These are phyloP conservation scores for Smutsia temminckii DNA, from an alignment of 2,797 vertebrate species.

Conservation along the genomic window DNA sequence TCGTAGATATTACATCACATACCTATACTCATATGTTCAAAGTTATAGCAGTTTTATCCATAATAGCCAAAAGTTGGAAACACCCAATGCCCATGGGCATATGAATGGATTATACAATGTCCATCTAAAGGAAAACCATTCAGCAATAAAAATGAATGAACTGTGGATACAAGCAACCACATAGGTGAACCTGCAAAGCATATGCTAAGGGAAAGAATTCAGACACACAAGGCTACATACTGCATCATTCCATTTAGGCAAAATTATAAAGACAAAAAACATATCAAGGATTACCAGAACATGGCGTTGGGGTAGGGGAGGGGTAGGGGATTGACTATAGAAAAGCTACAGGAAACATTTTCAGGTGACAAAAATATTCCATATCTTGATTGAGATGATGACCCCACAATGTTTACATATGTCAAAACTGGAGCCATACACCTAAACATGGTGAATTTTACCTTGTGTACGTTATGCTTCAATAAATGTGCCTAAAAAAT, in stretches of 20 bases:
- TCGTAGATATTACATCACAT: not conserved
- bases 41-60: not conserved
- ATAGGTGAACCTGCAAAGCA: not conserved
- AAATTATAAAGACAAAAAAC: not conserved
- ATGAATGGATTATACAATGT: not conserved
- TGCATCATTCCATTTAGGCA: not conserved
- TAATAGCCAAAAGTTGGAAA: not conserved
- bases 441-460: not conserved
- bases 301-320: accelerated
- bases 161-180: accelerated
- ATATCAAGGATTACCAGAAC: not conserved
- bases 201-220: not conserved
- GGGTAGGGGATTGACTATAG: accelerated
- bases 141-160: not conserved
- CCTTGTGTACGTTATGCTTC: not conserved
- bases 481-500: not conserved
- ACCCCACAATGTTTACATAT: not conserved
- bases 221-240: not conserved
- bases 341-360: not conserved
- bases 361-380: not conserved
- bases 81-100: not conserved
- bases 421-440: accelerated
- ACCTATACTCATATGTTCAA: not conserved
- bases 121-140: not conserved
- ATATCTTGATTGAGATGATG: not conserved